Conservation (phyloP, 2,113 vertebrate genomes). For the Nerophis lumbriciformis region DNA sequence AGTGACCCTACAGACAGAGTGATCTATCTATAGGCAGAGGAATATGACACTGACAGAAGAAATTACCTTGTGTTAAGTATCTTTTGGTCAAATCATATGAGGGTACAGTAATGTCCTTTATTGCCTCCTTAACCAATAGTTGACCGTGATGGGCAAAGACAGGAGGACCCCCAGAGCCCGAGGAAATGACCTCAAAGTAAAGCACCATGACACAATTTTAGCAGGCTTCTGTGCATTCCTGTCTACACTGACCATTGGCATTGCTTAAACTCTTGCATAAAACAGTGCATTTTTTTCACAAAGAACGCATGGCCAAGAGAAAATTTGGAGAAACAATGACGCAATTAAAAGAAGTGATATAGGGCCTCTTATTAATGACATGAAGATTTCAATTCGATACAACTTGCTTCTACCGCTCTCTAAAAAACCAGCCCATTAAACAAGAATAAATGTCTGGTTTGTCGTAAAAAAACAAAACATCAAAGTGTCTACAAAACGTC, state of each 20-base stretch:
- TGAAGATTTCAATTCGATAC: too few species aligned
- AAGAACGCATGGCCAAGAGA: neutral
- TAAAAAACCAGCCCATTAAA: neutral
- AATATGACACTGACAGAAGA: too few species aligned
- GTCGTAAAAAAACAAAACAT: too few species aligned
- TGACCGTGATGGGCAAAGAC: constrained; percentile 41
- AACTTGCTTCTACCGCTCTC: neutral
- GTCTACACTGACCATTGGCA: neutral
- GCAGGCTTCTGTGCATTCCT: constrained; percentile 14
- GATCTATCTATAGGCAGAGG: too few species aligned
- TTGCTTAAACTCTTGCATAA: neutral
- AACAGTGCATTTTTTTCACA: neutral
- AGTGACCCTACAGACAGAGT: too few species aligned
- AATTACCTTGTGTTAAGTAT: neutral
- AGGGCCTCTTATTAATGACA: too few species aligned
- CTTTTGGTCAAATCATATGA: constrained; percentile 7
- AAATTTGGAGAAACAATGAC: neutral
- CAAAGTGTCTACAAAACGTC: neutral
- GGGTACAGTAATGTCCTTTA: constrained; percentile 12
- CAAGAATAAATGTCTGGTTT: neutral
- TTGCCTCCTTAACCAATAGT: constrained; percentile 15
- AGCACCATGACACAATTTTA: constrained; percentile 34
- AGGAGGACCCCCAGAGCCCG: constrained; percentile 34
- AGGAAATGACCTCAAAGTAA: constrained; percentile 43
- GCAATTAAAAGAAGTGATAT: too few species aligned